These are phyloP conservation scores for Artibeus jamaicensis DNA, from an alignment of 2,797 vertebrate genomes.

Conservation along the genomic window DNA sequence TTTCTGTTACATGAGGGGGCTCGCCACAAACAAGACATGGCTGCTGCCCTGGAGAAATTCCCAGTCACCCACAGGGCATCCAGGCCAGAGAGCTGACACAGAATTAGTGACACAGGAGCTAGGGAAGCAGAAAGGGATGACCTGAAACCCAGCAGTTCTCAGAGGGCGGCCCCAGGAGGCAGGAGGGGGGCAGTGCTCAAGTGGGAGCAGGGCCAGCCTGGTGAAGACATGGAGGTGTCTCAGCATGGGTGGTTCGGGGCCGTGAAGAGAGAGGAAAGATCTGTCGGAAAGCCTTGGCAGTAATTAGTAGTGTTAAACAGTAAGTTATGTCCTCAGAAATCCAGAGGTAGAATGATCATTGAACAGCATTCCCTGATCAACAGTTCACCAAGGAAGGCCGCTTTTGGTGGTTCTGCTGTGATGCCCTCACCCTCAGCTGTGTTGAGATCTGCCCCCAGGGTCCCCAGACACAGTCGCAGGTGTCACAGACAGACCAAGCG, in stretches of 20 bases:
- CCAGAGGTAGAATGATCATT: neutral
- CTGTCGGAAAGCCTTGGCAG: neutral
- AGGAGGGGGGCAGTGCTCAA: neutral
- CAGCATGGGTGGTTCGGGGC: neutral
- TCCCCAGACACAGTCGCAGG: neutral
- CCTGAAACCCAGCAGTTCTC: neutral
- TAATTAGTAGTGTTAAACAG: neutral
- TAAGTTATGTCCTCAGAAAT: neutral
- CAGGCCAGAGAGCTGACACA: neutral
- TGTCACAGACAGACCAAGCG: neutral
- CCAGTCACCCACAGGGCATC: neutral
- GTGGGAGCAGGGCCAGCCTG: neutral
- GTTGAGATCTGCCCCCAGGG: neutral
- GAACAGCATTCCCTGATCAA: neutral
- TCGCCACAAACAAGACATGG: neutral
- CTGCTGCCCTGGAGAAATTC: neutral
- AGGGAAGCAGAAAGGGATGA: accelerated
- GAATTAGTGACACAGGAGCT: neutral
- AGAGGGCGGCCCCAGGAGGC: too few relatives aligned
- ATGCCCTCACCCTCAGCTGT: neutral
- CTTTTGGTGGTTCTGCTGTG: neutral
- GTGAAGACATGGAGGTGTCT: accelerated
- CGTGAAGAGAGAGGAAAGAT: neutral
- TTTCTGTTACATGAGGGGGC: neutral
- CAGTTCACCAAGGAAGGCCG: neutral